Evolutionary conservation across 2,888 invertebrate species (phyloP).

Genomic region (Dendrolimus pini): DNA sequence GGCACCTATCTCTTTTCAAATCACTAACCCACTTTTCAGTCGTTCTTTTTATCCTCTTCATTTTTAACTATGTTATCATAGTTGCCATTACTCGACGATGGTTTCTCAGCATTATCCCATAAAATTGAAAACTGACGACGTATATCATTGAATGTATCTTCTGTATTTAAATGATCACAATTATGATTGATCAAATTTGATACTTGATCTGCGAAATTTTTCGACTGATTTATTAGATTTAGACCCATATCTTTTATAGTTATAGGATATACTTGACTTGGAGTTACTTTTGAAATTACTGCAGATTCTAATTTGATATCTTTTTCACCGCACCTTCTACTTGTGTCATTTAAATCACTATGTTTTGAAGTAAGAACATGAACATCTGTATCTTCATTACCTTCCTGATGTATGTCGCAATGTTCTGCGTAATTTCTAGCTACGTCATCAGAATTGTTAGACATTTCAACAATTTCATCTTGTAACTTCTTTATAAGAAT

Average conservation of each 20-base stretch:
- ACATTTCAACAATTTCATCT: constrained; percentile 38
- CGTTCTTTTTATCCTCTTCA: constrained; percentile 1
- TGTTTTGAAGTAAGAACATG: no score
- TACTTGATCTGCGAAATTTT: constrained; percentile 3
- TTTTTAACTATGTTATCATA: not conserved
- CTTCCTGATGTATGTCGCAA: no score
- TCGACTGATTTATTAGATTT: constrained; percentile 3
- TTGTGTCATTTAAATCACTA: no score
- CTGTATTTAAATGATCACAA: not conserved
- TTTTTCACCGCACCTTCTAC: no score
- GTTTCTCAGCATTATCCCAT: constrained; percentile 10
- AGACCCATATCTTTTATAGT: constrained; percentile 8
- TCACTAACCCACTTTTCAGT: constrained; percentile 1
- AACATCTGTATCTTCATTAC: no score
- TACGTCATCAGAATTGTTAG: constrained; percentile 16
- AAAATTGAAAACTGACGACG: constrained; percentile 14
- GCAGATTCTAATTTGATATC: no score
- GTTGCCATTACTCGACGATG: no score
- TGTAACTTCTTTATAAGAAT: constrained; percentile 36
- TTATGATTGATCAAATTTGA: constrained; percentile 7
- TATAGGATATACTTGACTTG: constrained; percentile 7
- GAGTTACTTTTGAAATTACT: no score
- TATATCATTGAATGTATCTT: constrained; percentile 11
- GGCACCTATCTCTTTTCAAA: no score
- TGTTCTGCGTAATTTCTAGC: no score